Conservation (phyloP, 2,888 invertebrate species). For the Cerceris rybyensis region DNA sequence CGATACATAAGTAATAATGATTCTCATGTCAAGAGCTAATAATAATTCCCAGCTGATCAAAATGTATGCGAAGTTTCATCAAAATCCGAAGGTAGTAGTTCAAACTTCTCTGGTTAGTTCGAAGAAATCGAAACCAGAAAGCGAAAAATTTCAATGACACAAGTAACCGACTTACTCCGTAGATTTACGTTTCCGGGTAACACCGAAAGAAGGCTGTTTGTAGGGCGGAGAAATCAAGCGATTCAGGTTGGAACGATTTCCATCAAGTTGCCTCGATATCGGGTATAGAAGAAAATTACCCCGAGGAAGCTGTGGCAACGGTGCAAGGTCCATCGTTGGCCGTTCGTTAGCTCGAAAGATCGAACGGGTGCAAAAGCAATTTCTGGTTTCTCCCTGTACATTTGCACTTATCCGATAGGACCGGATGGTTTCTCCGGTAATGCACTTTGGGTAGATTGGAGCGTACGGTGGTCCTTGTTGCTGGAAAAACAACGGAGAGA, state of each 20-base stretch:
- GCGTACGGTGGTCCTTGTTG: conserved; percentile 36
- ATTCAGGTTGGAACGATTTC: neutral
- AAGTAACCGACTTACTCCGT: neutral
- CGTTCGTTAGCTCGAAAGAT: conserved; percentile 10
- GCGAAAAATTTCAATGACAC: too few relatives aligned
- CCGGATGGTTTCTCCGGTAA: conserved; percentile 38
- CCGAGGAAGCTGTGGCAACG: neutral
- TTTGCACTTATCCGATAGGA: conserved; percentile 20
- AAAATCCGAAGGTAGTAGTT: too few relatives aligned
- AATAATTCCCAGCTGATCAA: too few relatives aligned
- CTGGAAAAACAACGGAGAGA: neutral
- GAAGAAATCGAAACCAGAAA: too few relatives aligned
- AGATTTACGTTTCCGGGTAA: neutral
- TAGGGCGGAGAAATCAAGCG: neutral
- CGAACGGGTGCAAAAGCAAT: conserved; percentile 32
- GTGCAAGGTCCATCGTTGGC: conserved; percentile 5
- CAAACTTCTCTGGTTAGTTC: too few relatives aligned
- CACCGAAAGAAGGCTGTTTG: neutral
- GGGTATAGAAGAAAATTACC: neutral
- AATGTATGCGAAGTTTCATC: too few relatives aligned
- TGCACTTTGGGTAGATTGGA: conserved; percentile 58
- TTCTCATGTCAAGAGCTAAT: too few relatives aligned
- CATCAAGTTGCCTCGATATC: neutral
- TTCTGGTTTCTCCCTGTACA: conserved; percentile 33
- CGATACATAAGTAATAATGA: too few relatives aligned